A percentile compares a stretch with the other conserved stretches of the same genome.
These are phyloP conservation scores for Trachurus trachurus DNA, from an alignment of 2,797 vertebrate genomes.

Conservation along the genomic window DNA sequence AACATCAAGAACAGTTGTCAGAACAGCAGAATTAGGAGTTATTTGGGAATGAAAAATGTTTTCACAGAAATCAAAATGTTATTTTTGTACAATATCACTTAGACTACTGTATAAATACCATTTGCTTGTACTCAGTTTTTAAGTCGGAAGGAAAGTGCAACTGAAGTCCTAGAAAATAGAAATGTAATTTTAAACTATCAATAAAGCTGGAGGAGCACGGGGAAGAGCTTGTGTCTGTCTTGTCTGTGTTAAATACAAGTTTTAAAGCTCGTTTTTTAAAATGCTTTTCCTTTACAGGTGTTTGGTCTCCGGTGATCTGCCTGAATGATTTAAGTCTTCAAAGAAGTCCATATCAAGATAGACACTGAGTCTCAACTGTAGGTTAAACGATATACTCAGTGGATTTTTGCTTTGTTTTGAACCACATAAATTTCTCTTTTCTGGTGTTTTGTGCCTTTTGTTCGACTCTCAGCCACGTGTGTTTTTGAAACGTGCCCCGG, in stretches of 20 bases:
- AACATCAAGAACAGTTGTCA: slow-evolving; percentile 82
- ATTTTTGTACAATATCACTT: slow-evolving; percentile 99
- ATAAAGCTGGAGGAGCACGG: slow-evolving; percentile 99
- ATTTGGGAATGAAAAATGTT: slow-evolving; percentile 97
- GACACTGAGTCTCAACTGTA: not conserved
- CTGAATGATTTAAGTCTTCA: not conserved
- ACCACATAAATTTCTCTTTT: not conserved
- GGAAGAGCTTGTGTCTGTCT: slow-evolving; percentile 85
- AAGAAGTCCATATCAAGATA: not conserved
- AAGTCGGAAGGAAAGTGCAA: slow-evolving; percentile 99
- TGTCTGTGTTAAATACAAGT: slow-evolving; percentile 6
- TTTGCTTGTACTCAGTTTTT: slow-evolving; percentile 99
- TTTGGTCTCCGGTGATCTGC: not conserved
- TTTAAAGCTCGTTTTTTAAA: not conserved
- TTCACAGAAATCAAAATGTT: slow-evolving; percentile 99
- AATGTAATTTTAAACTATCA: slow-evolving; percentile 99
- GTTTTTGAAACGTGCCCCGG: not conserved
- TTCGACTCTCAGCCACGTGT: not conserved
- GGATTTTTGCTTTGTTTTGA: not conserved
- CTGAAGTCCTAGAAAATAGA: slow-evolving; percentile 99
- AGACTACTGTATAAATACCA: slow-evolving; percentile 99
- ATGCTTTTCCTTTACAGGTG: not conserved
- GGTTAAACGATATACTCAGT: not conserved
- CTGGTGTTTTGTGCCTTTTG: not conserved
- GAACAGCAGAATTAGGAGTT: slow-evolving; percentile 92